Conservation (phyloP, 2,888 invertebrate genomes). For the Buathra laborator region DNA sequence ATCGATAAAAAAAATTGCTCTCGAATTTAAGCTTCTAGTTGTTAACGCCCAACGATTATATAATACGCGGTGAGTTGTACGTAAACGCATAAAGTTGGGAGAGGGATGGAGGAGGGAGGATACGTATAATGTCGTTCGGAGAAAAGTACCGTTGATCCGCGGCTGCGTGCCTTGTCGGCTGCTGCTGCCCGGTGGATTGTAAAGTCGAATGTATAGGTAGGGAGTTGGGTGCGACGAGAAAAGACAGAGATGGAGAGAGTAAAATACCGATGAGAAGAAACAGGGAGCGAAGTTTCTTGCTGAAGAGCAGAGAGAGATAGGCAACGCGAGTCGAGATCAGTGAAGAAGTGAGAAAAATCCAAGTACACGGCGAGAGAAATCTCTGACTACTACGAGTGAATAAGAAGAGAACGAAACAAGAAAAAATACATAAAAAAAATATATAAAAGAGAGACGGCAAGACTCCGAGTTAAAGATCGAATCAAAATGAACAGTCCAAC, state of each 20-base stretch:
- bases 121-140: constrained; percentile 77
- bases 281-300: constrained; percentile 40
- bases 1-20: constrained; percentile 44
- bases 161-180: constrained; percentile 72
- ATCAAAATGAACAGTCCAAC: constrained; percentile 61
- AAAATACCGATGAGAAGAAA: constrained; percentile 62
- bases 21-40: constrained; percentile 40
- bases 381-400: neutral
- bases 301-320: constrained; percentile 22
- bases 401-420: neutral
- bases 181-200: constrained; percentile 61
- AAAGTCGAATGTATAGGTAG: constrained; percentile 52
- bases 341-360: constrained; percentile 34
- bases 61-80: constrained; percentile 69
- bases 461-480: constrained; percentile 37
- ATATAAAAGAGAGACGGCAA: neutral
- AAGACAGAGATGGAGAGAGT: constrained; percentile 55
- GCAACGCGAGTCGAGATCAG: neutral
- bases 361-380: constrained; percentile 15
- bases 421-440: constrained; percentile 2
- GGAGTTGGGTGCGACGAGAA: constrained; percentile 39
- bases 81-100: constrained; percentile 24
- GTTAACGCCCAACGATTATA: constrained; percentile 76
- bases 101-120: constrained; percentile 62
- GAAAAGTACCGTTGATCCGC: constrained; percentile 79